Evolutionary conservation across 2,888 invertebrate genomes (phyloP), one percentile per base, ranked within the genome.

Genomic region (Euproctis similis): DNA sequence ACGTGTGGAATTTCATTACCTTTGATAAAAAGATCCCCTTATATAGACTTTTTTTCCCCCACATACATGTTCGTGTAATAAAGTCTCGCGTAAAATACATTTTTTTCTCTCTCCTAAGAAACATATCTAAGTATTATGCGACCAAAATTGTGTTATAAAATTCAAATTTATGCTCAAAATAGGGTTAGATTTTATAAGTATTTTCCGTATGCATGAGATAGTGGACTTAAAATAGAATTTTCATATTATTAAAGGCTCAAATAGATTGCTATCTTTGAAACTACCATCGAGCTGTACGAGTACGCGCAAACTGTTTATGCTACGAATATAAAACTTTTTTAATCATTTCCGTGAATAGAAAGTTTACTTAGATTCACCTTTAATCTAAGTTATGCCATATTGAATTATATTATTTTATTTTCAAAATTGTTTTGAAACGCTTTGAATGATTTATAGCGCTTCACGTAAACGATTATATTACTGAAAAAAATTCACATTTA

Each of bases 1-100:
- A 42, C 40, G 46, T 43, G 47, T 40, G 36, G 44, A 54, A 55
- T 61, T 64, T 58, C 57, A 64, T 64, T 61, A 62, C 42, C 47
- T 50, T 47, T 56, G 39, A 44, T 43, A 46, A 42, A 44, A 41
- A 43, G 32, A 22, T 26, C 24, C 10, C 21, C 26, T 31, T 35
- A 26, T 43, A 33, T 37, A n/a, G n/a, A n/a, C n/a, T n/a, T n/a
- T n/a, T n/a, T 14, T 24, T 48, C 42, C 40, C 45, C 31, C 34
- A 26, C 33, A 31, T 35, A 33, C 26, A 22, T 25, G 28, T 24
- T 31, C 30, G 34, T 30, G 37, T 49, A 38, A 41, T 37, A 39
- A 34, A 32, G 28, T 28, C 30, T 24, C 30, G 34, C 36, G 24
- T 39, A 28, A 25, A 39, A 29, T 23, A 39, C 25, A 36, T 49